phyloP scores from a whole-genome alignment of 2,113 vertebrate species.

The Semnornis frantzii region DNA sequence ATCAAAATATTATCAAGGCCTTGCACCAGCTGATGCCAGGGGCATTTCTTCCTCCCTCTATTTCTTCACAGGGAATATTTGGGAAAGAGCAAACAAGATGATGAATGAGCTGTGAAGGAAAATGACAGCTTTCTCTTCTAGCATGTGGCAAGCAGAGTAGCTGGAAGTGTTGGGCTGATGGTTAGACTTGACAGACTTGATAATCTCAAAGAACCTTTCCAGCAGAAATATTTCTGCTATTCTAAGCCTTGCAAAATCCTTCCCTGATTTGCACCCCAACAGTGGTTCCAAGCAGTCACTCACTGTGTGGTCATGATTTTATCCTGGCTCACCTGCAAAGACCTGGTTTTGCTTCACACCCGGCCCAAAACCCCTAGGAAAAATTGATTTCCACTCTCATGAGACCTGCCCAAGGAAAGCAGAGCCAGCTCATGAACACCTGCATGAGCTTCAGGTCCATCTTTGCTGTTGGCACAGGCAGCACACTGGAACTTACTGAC shows the following conservation, averaged over 20 bases:
- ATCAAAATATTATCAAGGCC: not conserved
- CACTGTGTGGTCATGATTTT: too few relatives aligned
- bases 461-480: not conserved
- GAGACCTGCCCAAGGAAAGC: not conserved
- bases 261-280: too few relatives aligned
- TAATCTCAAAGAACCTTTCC: too few relatives aligned
- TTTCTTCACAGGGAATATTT: not conserved
- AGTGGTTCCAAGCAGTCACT: too few relatives aligned
- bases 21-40: not conserved
- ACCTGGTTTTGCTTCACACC: not conserved
- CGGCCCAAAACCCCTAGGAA: not conserved
- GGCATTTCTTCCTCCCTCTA: not conserved
- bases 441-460: not conserved
- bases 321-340: too few relatives aligned
- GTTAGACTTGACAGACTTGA: too few relatives aligned
- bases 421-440: not conserved
- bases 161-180: too few relatives aligned
- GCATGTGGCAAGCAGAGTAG: not conserved
- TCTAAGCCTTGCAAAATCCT: not conserved
- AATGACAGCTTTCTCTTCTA: not conserved
- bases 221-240: too few relatives aligned
- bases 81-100: not conserved
- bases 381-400: rapidly evolving
- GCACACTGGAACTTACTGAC: rapidly evolving
- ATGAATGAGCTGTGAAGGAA: too few relatives aligned